Base-by-base conservation (phyloP, 2,113 vertebrate species). In the Esox niger region DNA sequence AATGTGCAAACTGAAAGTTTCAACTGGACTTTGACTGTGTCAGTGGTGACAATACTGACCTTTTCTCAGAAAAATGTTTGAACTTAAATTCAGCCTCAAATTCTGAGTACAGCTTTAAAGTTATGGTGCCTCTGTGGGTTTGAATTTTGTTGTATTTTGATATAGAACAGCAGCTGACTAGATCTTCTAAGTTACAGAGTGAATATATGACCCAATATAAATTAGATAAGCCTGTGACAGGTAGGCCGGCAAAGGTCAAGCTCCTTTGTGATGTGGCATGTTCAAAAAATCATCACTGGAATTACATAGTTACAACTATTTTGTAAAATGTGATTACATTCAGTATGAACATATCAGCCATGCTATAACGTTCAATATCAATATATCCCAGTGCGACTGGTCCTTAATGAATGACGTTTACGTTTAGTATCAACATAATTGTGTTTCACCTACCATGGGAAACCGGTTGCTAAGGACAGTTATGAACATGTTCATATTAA, bases 141-240 rank as follows among this genome's bases (percentile, higher is more conserved):
- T 23, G 7, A n/a, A n/a, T 52, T 52, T 15, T 52, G 6, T 21
- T 5, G 47, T 52, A n/a, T n/a, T 6, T 52, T 52, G 2, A 52
- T 52, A n/a, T 43, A 15, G 13, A 5, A 43, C 38, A 43, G 11
- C 13, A 43, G 35, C 35, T 77, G 76, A 54, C 70, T 71, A 78
- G 77, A 72, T 73, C 78, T 79, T 74, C 70, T 77, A 73, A 81
- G 76, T 64, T 62, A 70, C 74, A 68, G 72, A 70, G 73, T 72
- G 71, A 79, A 80, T 77, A 78, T 80, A 68, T 17, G 68, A 68
- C 76, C 83, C 62, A 76, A 74, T 81, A 83, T 80, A 72, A 80
- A 77, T 82, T 81, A n/a, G n/a, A n/a, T 70, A 85, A 83, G 74
- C 72, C 61, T 68, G 69, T 70, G 64, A 75, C 49, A 70, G 17